Percentiles rank a stretch among this genome's conserved stretches.
Conservation (phyloP, 1,140 invertebrate species). For the Hirudo medicinalis region DNA sequence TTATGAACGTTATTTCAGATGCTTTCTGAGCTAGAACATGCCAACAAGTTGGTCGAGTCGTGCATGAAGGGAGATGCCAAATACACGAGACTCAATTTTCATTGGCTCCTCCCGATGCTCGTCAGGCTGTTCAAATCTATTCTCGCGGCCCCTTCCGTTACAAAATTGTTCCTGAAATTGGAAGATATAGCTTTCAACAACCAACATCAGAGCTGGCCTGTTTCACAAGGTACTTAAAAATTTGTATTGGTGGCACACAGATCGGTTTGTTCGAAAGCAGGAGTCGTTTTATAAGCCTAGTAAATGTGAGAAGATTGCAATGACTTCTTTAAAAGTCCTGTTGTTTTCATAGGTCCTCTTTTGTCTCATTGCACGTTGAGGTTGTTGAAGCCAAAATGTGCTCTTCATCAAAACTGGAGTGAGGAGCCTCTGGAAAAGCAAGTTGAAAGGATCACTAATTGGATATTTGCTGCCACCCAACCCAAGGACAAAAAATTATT, state of each 20-base stretch:
- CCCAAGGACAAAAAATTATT: constrained; percentile 34
- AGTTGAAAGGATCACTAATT: constrained; percentile 48
- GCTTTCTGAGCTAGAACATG: constrained; percentile 49
- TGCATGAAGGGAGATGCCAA: constrained; percentile 49
- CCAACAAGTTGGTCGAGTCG: constrained; percentile 52
- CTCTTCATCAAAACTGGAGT: constrained; percentile 62
- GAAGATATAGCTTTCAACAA: constrained; percentile 33
- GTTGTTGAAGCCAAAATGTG: constrained; percentile 61
- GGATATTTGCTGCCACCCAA: constrained; percentile 45
- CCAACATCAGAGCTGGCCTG: constrained; percentile 3
- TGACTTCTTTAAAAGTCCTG: not conserved
- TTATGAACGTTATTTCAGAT: constrained; percentile 39
- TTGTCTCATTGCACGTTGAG: constrained; percentile 57
- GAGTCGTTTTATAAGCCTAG: too few species aligned
- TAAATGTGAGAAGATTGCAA: too few species aligned
- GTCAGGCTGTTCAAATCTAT: constrained; percentile 40
- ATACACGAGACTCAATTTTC: constrained; percentile 50
- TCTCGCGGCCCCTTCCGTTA: constrained; percentile 38
- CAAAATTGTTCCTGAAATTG: constrained; percentile 47
- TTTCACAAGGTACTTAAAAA: not conserved
- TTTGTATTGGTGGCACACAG: too few species aligned
- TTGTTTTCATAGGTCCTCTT: constrained; percentile 43
- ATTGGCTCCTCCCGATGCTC: constrained; percentile 28
- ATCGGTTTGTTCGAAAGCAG: too few species aligned
- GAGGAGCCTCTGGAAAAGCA: constrained; percentile 53